Conservation (phyloP, 2,113 vertebrate genomes). For the Labeo catla region DNA sequence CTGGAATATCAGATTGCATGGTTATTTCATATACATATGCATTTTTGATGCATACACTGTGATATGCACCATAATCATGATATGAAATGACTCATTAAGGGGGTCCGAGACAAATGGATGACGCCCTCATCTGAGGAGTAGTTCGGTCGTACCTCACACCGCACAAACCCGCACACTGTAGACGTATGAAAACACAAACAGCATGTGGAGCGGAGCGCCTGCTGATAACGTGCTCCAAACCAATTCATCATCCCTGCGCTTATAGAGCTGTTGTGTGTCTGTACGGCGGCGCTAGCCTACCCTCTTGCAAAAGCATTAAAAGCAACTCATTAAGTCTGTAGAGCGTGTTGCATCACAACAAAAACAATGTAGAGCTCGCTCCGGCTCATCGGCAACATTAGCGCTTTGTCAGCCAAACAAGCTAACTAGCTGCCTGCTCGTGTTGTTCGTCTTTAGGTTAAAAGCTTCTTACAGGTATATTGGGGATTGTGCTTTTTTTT, state of each 20-base stretch:
- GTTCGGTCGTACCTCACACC: background rate
- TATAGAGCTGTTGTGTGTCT: background rate
- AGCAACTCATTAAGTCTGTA: conserved; percentile 23
- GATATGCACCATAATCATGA: background rate
- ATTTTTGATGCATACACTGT: background rate
- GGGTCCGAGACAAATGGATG: background rate
- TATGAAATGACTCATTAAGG: background rate
- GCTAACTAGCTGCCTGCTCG: background rate
- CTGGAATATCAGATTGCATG: background rate
- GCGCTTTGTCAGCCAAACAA: conserved; percentile 26
- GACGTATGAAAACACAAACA: background rate
- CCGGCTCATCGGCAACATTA: conserved; percentile 29
- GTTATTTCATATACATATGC: background rate
- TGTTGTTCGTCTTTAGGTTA: conserved; percentile 39
- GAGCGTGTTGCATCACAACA: background rate
- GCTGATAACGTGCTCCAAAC: background rate
- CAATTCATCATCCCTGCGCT: conserved; percentile 29
- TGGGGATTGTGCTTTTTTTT: conserved; percentile 39
- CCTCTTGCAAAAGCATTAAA: background rate
- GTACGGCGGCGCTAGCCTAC: conserved; percentile 38
- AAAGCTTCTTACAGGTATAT: conserved; percentile 42
- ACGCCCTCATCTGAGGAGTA: background rate
- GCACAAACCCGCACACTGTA: background rate
- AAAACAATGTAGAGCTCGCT: background rate
- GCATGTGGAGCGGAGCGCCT: background rate